phyloP scores from a whole-genome alignment of 2,113 vertebrate species.

The Phaethornis superciliosus region DNA sequence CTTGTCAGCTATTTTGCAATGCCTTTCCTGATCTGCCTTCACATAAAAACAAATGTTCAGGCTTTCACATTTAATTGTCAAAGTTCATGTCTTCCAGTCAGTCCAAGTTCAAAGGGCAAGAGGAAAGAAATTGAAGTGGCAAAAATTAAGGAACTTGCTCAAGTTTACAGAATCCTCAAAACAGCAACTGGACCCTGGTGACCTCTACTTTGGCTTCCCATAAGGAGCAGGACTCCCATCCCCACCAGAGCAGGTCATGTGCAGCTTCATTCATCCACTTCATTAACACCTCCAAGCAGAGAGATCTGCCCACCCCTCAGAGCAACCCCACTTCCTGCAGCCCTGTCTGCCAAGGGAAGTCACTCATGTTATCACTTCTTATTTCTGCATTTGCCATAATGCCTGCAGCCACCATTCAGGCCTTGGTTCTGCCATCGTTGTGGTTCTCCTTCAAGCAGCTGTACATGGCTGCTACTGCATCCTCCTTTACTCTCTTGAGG shows the following conservation, averaged over 20 bases:
- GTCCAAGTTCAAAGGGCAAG: background rate
- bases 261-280: rapidly evolving
- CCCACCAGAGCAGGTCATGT: background rate
- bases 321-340: background rate
- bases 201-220: background rate
- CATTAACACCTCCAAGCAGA: background rate
- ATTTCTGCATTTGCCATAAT: rapidly evolving
- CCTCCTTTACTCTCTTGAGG: background rate
- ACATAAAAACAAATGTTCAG: background rate
- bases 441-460: background rate
- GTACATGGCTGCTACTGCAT: background rate
- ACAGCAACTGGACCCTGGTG: background rate
- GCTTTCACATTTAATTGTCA: background rate
- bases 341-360: background rate
- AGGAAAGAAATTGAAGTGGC: background rate
- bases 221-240: background rate
- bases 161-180: background rate
- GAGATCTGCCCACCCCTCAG: background rate
- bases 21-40: background rate
- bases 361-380: background rate
- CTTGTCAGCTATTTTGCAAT: background rate
- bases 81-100: background rate
- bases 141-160: background rate
- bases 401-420: background rate
- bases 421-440: background rate